A percentile compares a stretch with the other conserved stretches of the same genome.
Conservation (phyloP, 1,140 invertebrate species). For the Pogonognathellus flavescens region DNA sequence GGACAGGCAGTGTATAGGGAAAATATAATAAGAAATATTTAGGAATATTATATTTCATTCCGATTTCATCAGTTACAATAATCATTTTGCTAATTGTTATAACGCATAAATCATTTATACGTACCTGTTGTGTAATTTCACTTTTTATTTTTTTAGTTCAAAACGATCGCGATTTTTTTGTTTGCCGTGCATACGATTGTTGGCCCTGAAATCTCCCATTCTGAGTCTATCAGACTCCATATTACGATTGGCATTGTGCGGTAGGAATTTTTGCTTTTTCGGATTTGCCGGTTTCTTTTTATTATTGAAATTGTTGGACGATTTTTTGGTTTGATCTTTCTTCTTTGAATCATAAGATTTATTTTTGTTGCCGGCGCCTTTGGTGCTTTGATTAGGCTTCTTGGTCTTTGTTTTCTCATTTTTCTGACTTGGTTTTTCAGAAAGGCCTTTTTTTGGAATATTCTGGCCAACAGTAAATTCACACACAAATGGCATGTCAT, state of each 20-base stretch:
- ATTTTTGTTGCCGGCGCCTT: neutral
- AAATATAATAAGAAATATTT: too few species aligned
- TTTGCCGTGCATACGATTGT: neutral
- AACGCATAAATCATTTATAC: too few species aligned
- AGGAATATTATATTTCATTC: too few species aligned
- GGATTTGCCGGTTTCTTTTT: neutral
- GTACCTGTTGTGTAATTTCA: too few species aligned
- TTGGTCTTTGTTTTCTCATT: conserved; percentile 35
- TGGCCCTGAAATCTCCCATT: conserved; percentile 25
- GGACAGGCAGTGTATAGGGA: too few species aligned
- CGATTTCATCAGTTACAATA: too few species aligned
- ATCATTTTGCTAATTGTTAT: too few species aligned
- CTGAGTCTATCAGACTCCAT: conserved; percentile 13
- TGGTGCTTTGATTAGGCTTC: neutral
- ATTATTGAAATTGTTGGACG: neutral
- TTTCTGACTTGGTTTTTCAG: conserved; percentile 30
- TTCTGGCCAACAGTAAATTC: conserved; percentile 60
- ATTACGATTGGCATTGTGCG: too few species aligned
- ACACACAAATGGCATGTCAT: conserved; percentile 65
- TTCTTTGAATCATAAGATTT: conserved; percentile 7
- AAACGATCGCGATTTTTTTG: neutral
- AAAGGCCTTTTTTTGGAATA: conserved; percentile 34
- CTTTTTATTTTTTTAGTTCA: neutral
- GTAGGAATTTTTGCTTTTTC: neutral
- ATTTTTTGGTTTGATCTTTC: conserved; percentile 9